phyloP scores from a whole-genome alignment of 1,140 invertebrate genomes.

The Drosophila ananassae region DNA sequence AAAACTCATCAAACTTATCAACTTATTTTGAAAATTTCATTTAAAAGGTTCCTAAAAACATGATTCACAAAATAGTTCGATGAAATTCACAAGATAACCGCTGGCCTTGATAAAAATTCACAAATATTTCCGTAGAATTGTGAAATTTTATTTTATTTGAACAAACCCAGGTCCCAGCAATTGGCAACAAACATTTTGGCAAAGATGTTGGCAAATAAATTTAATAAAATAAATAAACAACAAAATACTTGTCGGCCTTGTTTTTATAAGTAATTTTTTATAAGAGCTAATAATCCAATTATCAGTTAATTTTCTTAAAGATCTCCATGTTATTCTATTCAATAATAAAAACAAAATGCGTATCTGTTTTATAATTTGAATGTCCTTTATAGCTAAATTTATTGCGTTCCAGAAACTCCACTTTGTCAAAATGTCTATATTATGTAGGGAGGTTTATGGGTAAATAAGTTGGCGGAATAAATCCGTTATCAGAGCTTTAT shows the following conservation, averaged over 20 bases:
- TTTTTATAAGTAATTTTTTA: too few species aligned
- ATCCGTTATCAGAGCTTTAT: background rate
- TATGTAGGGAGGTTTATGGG: background rate
- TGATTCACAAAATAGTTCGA: background rate
- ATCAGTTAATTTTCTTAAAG: background rate
- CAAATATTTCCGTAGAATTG: background rate
- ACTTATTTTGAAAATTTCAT: background rate
- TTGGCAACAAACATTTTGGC: background rate
- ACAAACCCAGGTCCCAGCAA: background rate
- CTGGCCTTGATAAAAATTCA: background rate
- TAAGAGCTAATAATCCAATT: too few species aligned
- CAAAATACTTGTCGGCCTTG: too few species aligned
- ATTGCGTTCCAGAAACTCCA: background rate
- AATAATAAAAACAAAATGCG: background rate
- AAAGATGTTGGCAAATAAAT: too few species aligned
- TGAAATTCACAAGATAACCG: background rate
- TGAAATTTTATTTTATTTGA: background rate
- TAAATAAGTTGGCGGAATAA: background rate
- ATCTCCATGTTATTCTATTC: background rate
- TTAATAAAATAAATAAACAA: too few species aligned
- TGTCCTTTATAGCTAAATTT: background rate
- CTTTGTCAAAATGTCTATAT: background rate
- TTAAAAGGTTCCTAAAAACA: background rate
- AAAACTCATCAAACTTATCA: background rate
- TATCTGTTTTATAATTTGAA: too few species aligned